These are phyloP conservation scores for Phymanthus crucifer DNA, from an alignment of 92 coral and sea anemone genomes.

Conservation along the genomic window DNA sequence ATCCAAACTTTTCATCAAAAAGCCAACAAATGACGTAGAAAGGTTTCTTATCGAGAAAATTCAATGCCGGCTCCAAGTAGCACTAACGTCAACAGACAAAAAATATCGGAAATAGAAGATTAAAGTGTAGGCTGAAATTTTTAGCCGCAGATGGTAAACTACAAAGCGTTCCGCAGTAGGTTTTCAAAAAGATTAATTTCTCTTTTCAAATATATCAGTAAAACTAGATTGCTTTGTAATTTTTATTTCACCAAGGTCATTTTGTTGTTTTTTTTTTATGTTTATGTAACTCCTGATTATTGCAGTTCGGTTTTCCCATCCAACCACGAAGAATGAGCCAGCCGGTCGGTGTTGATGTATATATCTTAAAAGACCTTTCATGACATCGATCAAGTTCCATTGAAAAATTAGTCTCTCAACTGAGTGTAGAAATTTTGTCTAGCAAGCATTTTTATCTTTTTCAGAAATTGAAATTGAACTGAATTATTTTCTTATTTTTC, in stretches of 20 bases:
- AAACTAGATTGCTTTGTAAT: no score
- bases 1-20: neutral
- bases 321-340: no score
- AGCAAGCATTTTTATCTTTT: neutral
- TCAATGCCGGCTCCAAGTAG: neutral
- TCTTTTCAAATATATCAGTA: neutral
- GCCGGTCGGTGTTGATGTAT: neutral
- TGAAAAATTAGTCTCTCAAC: neutral
- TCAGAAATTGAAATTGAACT: no score
- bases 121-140: neutral
- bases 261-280: no score
- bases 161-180: neutral
- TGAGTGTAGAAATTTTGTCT: neutral
- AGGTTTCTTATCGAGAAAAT: neutral
- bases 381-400: neutral
- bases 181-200: neutral
- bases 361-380: neutral
- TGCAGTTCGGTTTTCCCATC: no score
- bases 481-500: no score
- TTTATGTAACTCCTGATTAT: no score
- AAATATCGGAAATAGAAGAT: conserved; percentile 1
- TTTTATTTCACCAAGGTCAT: no score
- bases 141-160: neutral
- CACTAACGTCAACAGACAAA: neutral
- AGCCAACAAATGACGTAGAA: neutral